Evolutionary conservation across 2,797 vertebrate genomes (phyloP), one percentile per base, ranked within the genome.

Genomic region (Siniperca scherzeri): DNA sequence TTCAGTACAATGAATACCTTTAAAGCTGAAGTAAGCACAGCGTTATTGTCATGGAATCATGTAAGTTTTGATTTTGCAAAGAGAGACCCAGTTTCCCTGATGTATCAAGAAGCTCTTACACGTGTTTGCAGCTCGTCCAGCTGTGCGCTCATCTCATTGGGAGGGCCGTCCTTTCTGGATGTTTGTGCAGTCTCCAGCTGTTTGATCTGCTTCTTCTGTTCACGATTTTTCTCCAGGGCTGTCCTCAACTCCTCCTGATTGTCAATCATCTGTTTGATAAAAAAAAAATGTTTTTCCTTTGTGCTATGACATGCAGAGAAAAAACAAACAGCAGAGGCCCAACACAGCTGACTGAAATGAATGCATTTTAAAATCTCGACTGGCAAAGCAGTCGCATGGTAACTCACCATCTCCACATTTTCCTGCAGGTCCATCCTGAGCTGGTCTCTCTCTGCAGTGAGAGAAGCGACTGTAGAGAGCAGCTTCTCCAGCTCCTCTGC

Each of bases 191-290:
- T n/a, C 55, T 89, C 36, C 66, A 93, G 72, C 0, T 78, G 56
- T 71, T 74, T 91, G 68, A 94, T 85, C 6, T 9, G 33, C 21
- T 86, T 74, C 64, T 65, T 86, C 25, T 72, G 91, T 14, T 70
- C 3, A 0, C 14, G 36, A 1, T 74, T 94, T 73, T 93, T 93
- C n/a, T 90, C 93, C 11, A 96, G 94, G 9, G 95, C 66, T 1
- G 86, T 84, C 91, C 96, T 94, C 71, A 98, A 85, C 80, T 97
- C 96, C 16, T 96, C 96, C 3, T 97, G 97, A 30, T 95, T 96
- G 76, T 97, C 94, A 82, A 97, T 96, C 84, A 96, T 97, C 97
- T 98, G 89, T 75, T 70, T 16, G 36, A 68, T 9, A 7, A 19
- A 62, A 27, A 62, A 27, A 56, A 42, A 6, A 21, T 3, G 10